Evolutionary conservation across 2,797 vertebrate species (phyloP), one percentile per base, ranked within the genome.

Genomic region (Lagorchestes hirsutus): DNA sequence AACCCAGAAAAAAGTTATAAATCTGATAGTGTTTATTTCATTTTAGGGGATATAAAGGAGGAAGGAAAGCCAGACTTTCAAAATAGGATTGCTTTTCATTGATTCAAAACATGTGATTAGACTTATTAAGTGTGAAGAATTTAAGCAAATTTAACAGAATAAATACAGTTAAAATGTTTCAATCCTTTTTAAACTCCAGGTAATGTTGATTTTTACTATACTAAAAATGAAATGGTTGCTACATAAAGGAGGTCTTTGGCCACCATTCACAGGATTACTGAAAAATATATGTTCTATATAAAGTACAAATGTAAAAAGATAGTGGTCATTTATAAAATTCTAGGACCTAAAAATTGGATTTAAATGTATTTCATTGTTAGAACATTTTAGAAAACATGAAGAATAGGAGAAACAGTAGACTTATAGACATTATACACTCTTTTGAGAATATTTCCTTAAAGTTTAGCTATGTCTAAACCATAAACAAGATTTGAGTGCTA

Each of bases 361-460:
- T 52, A 27, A 93, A 95, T 94, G 54, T 91, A 3, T 94, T 95
- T 96, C 67, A 16, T 82, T 46, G 8, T 34, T 54, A 95, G 28
- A 90, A 97, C 94, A 93, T 95, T 95, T 95, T 55, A 93, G 91
- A 90, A 97, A 95, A 94, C 67, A 31, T 29, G 16, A 94, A 93
- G 27, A 93, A n/a, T 62, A 54, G 18, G 55, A 90, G 95, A 31
- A 46, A 82, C 46, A 34, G 67, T 54, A 93, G 50, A 40, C 10
- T 62, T 56, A 27, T 11, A 3, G 10, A 28, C 55, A 22, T 94
- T 59, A 82, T 59, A 12, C 4, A 34, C 29, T 82, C 50, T 90
- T 93, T 54, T 90, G 87, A 94, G 50, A 95, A 50, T 93, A 14
- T 95, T 31, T 95, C 95, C 18, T 59, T 95, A 82, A 96, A 93